Evolutionary conservation across 2,888 invertebrate genomes (phyloP), one percentile per base, ranked within the genome.

Genomic region (Parnassius glacialis): DNA sequence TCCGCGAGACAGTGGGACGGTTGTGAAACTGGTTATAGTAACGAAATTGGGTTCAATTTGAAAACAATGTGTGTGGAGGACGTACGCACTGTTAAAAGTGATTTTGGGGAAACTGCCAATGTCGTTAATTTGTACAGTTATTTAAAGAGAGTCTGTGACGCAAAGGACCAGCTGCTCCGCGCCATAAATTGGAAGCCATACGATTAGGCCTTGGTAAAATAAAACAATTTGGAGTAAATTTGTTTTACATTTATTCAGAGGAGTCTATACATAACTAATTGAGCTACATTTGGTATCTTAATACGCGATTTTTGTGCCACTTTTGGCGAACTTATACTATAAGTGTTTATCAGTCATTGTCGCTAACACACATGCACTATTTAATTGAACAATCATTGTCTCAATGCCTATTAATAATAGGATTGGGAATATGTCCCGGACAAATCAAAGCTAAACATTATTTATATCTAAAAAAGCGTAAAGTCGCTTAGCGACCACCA

Each of bases 261-360:
- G 60, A 52, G 12, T 52, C 65, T 67, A 68, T 83, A 74, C 72
- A 80, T 71, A 61, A 68, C 74, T 78, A 79, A 72, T 87, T 87
- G 87, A 87, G 87, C 87, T 86, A 83, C 78, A 74, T 79, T 87
- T 87, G 83, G 87, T 85, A 79, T 83, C 76, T 76, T 71, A 74
- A 75, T 74, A 80, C 76, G 65, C 66, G 68, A 72, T 67, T 74
- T 79, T 80, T 81, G 79, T 82, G 84, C 81, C 85, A 72, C 68
- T 62, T 44, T 61, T 67, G 70, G 72, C 73, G 16, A 60, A 64
- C 72, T 72, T 73, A 73, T 64, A 56, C 69, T 71, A 72, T 52
- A 44, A 65, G 2, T 48, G 16, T 48, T 48, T 11, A 67, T 81
- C 84, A 83, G 83, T 84, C 81, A 66, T 62, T 68, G 67, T 74